Percentiles rank a stretch among this genome's conserved stretches.
phyloP scores from a whole-genome alignment of 2,888 invertebrate genomes.

The Lepetodrilus schrolli region DNA sequence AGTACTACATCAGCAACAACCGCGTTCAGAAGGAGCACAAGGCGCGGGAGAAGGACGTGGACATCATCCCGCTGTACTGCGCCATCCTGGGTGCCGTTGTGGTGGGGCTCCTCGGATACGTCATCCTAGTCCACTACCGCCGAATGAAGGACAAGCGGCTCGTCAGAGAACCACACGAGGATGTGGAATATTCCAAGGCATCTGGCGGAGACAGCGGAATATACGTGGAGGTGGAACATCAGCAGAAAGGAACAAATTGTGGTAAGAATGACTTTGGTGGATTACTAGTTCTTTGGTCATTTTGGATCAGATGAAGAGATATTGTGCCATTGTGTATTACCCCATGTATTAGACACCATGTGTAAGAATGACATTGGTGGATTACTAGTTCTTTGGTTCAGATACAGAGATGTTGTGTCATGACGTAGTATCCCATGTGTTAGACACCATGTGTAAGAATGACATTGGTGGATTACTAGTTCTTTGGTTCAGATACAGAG shows the following conservation, averaged over 20 bases:
- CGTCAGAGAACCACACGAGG: conserved; percentile 57
- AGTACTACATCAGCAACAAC: not conserved
- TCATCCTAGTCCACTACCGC: conserved; percentile 68
- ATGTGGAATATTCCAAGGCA: conserved; percentile 63
- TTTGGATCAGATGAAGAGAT: no score
- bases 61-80: conserved; percentile 73
- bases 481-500: no score
- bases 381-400: no score
- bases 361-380: no score
- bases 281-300: no score
- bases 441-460: no score
- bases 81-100: conserved; percentile 69
- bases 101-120: conserved; percentile 70
- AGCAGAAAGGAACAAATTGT: conserved; percentile 29
- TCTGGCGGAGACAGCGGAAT: conserved; percentile 66
- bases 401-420: no score
- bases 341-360: no score
- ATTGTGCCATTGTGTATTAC: no score
- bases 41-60: conserved; percentile 42
- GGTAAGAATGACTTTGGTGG: no score
- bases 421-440: no score
- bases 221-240: conserved; percentile 62
- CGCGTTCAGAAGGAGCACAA: not conserved
- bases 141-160: conserved; percentile 55
- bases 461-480: no score